Conservation (phyloP, 2,888 invertebrate species). For the Protodeltote pygarga region DNA sequence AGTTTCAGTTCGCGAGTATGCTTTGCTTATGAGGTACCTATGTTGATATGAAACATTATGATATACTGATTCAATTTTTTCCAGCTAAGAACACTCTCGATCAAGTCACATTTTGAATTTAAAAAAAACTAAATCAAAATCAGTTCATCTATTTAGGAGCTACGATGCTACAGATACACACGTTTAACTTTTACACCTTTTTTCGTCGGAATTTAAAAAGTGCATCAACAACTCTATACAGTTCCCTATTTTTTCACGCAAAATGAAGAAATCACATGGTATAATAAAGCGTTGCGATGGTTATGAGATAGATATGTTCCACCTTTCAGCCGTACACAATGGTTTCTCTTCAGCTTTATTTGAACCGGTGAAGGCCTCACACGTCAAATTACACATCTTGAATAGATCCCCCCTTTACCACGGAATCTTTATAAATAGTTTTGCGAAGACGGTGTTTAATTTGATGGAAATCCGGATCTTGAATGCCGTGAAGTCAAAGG, state of each 20-base stretch:
- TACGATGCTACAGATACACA: too few relatives aligned
- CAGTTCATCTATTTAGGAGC: too few relatives aligned
- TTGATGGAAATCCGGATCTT: constrained; percentile 79
- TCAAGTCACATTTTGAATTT: too few relatives aligned
- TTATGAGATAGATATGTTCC: constrained; percentile 76
- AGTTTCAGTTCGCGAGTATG: too few relatives aligned
- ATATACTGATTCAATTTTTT: too few relatives aligned
- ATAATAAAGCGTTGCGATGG: constrained; percentile 70
- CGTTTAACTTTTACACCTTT: too few relatives aligned
- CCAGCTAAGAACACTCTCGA: too few relatives aligned
- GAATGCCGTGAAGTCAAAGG: constrained; percentile 74
- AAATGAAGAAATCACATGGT: constrained; percentile 73
- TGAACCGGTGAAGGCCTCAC: constrained; percentile 72
- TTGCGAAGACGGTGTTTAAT: constrained; percentile 80
- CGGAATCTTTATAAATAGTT: constrained; percentile 86
- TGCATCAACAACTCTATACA: constrained; percentile 53
- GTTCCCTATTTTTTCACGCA: constrained; percentile 39
- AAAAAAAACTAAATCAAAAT: too few relatives aligned
- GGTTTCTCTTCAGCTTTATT: constrained; percentile 63
- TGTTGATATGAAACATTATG: too few relatives aligned
- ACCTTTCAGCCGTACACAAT: constrained; percentile 69
- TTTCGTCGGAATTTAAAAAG: too few relatives aligned
- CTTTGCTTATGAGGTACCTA: too few relatives aligned
- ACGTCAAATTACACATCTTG: constrained; percentile 86
- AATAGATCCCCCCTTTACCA: constrained; percentile 70